Evolutionary conservation across 2,888 invertebrate genomes (phyloP).

Genomic region (Cerceris ruficornis): DNA sequence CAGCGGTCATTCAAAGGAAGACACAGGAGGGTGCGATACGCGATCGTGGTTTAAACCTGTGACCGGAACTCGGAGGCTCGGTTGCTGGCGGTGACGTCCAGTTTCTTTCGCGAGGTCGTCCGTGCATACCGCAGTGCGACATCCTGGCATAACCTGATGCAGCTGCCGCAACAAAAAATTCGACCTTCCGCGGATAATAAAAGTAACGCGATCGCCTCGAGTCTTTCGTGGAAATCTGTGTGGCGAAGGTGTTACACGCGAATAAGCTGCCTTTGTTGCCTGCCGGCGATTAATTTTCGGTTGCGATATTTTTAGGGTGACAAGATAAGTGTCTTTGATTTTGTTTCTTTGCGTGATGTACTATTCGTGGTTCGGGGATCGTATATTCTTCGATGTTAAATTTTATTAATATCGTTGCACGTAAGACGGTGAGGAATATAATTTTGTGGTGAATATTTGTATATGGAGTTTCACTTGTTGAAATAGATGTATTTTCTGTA

Average conservation of each 20-base stretch:
- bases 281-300: too few species aligned
- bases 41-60: neutral
- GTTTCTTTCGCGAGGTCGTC: conserved; percentile 53
- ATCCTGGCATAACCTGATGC: conserved; percentile 56
- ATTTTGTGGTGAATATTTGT: too few species aligned
- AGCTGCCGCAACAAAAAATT: conserved; percentile 39
- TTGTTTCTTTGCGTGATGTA: too few species aligned
- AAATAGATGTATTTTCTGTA: too few species aligned
- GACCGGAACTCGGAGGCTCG: conserved; percentile 26
- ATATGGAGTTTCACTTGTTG: too few species aligned
- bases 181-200: conserved; percentile 37
- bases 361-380: too few species aligned
- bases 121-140: conserved; percentile 72
- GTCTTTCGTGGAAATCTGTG: conserved; percentile 23
- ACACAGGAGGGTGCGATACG: neutral
- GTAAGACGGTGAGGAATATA: too few species aligned
- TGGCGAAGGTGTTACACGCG: conserved; percentile 10
- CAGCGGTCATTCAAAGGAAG: too few species aligned
- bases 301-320: too few species aligned
- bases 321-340: too few species aligned
- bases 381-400: too few species aligned
- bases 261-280: neutral
- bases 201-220: conserved; percentile 14
- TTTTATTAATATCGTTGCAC: too few species aligned
- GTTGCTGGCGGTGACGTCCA: conserved; percentile 41